Conservation (phyloP, 2,797 vertebrate genomes). For the Mormyrops boulengeri region DNA sequence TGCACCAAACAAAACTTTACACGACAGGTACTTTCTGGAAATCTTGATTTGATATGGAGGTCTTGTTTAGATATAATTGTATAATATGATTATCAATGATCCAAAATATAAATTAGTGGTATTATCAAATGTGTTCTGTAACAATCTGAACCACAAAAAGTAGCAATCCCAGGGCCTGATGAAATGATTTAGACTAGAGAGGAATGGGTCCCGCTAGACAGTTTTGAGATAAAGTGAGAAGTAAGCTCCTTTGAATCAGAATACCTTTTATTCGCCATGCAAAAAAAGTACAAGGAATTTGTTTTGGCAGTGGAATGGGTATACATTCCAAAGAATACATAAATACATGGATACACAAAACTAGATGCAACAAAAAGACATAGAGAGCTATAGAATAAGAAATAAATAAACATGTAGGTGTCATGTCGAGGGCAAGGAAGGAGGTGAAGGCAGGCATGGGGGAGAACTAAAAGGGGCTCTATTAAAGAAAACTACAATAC, state of each 20-base stretch:
- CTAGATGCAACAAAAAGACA: background rate
- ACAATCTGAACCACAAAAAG: background rate
- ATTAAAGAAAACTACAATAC: background rate
- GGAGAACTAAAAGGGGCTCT: background rate
- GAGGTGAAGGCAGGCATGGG: background rate
- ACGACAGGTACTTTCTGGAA: background rate
- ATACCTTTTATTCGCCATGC: background rate
- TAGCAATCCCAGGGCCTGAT: background rate
- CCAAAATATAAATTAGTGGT: background rate
- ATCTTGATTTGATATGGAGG: background rate
- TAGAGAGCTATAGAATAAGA: background rate
- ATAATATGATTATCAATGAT: background rate
- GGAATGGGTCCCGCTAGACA: background rate
- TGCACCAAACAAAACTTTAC: background rate
- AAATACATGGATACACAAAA: background rate
- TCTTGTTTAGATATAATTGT: background rate
- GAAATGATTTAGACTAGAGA: background rate
- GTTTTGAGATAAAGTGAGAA: background rate
- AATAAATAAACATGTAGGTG: background rate
- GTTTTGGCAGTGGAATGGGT: background rate
- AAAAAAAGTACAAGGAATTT: background rate
- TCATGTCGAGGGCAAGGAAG: no score
- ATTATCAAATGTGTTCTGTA: background rate
- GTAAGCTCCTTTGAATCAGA: background rate
- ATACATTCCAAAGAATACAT: background rate